These are phyloP conservation scores for Sander vitreus DNA, from an alignment of 2,113 vertebrate species.

Conservation along the genomic window DNA sequence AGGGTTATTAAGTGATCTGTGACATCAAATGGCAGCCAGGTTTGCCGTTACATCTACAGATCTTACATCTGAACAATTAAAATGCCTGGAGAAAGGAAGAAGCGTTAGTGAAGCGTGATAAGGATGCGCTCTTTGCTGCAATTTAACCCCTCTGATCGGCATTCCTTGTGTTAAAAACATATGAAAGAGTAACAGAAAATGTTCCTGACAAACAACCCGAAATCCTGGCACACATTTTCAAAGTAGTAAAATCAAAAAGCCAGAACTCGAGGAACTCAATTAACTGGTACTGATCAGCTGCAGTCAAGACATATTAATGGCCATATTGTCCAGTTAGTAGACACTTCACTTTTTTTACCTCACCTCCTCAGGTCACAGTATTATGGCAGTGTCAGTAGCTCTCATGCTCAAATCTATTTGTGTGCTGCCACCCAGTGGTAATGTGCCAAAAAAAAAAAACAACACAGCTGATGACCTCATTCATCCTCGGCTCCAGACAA, in stretches of 20 bases:
- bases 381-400: not conserved
- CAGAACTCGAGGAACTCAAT: not conserved
- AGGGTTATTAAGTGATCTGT: not conserved
- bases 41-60: not conserved
- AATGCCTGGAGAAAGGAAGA: not conserved
- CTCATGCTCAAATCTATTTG: slow-evolving; percentile 33
- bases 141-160: not conserved
- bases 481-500: slow-evolving; percentile 57
- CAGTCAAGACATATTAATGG: not conserved
- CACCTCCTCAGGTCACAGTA: not conserved
- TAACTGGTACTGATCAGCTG: no score
- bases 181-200: no score
- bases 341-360: slow-evolving; percentile 3
- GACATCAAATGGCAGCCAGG: not conserved
- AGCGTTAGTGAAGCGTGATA: not conserved
- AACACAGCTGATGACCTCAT: slow-evolving; percentile 60
- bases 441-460: fast-evolving
- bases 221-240: not conserved
- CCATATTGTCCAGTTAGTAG: not conserved
- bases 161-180: not conserved
- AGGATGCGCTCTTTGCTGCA: no score
- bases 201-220: not conserved
- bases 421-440: slow-evolving; percentile 84
- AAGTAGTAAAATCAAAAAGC: not conserved
- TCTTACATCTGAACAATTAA: not conserved